A percentile compares a stretch with the other conserved stretches of the same genome.
phyloP scores from a whole-genome alignment of 2,797 vertebrate genomes.

The Gadopsis bispinosus region DNA sequence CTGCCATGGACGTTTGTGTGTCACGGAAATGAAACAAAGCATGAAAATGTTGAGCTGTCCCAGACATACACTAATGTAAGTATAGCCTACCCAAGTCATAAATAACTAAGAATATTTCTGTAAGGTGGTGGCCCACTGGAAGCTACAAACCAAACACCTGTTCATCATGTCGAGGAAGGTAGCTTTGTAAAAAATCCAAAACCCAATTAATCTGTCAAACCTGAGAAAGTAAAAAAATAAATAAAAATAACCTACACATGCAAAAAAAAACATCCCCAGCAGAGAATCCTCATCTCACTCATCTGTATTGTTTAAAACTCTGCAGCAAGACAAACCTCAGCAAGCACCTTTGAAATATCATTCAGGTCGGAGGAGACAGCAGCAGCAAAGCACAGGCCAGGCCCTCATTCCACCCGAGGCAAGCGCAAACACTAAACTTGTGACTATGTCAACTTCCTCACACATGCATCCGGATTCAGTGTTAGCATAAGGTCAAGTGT shows the following conservation, averaged over 20 bases:
- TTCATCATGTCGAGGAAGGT: conserved; percentile 23
- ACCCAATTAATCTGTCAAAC: too few species aligned
- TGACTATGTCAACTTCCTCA: conserved; percentile 77
- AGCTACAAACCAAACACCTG: conserved; percentile 28
- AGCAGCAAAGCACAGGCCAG: conserved; percentile 24
- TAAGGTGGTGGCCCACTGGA: conserved; percentile 7
- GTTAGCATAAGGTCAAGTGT: conserved; percentile 59
- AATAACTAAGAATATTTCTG: conserved; percentile 18
- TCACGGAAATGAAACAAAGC: background rate
- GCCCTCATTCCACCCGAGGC: conserved; percentile 69
- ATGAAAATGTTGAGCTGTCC: conserved; percentile 4
- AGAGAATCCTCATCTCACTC: conserved; percentile 63
- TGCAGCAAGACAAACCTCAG: conserved; percentile 59
- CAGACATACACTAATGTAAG: background rate
- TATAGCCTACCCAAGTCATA: background rate
- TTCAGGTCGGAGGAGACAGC: conserved; percentile 49
- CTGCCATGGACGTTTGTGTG: background rate
- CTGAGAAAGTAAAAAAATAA: conserved; percentile 22
- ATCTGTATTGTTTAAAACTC: conserved; percentile 65
- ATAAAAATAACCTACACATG: background rate
- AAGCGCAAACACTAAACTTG: conserved; percentile 78
- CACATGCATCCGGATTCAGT: conserved; percentile 70
- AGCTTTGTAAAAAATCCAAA: conserved; percentile 23
- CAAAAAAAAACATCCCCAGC: conserved; percentile 22
- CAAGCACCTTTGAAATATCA: conserved; percentile 76